A percentile compares a stretch with the other conserved stretches of the same genome.
These are phyloP conservation scores for Solenopsis invicta DNA, from an alignment of 1,140 invertebrate genomes.

Conservation along the genomic window DNA sequence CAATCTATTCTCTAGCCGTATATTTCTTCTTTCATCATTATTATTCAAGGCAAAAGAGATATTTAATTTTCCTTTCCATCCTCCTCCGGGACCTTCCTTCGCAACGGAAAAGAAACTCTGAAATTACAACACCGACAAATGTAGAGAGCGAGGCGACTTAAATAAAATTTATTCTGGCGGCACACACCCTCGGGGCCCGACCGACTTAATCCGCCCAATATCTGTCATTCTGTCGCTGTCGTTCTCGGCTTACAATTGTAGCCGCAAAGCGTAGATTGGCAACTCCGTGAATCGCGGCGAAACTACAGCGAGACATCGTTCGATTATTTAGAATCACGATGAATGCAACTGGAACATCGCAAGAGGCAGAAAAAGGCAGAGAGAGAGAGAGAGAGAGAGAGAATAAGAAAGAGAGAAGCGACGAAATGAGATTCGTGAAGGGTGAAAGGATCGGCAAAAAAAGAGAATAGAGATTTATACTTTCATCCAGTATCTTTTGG, in stretches of 20 bases:
- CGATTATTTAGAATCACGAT: conserved; percentile 8
- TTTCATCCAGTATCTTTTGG: too few species aligned
- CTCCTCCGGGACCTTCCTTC: background rate
- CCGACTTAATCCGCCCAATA: conserved; percentile 35
- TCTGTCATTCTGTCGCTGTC: conserved; percentile 22
- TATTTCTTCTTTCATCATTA: background rate
- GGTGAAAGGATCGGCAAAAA: background rate
- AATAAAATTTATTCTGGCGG: conserved; percentile 37
- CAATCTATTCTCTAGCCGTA: background rate
- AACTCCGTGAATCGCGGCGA: background rate
- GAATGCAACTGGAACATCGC: background rate
- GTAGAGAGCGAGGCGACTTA: background rate
- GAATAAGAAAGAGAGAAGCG: too few species aligned
- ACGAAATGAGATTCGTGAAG: background rate
- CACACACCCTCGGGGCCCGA: background rate
- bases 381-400: too few species aligned
- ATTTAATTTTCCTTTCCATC: conserved; percentile 26
- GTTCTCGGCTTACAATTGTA: background rate
- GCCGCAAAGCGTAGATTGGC: background rate
- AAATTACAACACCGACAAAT: conserved; percentile 14
- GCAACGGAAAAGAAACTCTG: background rate
- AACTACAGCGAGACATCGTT: conserved; percentile 8
- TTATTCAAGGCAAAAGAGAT: conserved; percentile 18
- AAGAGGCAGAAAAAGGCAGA: too few species aligned
- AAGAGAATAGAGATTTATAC: background rate